phyloP scores from a whole-genome alignment of 2,888 invertebrate species.

The Apodemia zela region DNA sequence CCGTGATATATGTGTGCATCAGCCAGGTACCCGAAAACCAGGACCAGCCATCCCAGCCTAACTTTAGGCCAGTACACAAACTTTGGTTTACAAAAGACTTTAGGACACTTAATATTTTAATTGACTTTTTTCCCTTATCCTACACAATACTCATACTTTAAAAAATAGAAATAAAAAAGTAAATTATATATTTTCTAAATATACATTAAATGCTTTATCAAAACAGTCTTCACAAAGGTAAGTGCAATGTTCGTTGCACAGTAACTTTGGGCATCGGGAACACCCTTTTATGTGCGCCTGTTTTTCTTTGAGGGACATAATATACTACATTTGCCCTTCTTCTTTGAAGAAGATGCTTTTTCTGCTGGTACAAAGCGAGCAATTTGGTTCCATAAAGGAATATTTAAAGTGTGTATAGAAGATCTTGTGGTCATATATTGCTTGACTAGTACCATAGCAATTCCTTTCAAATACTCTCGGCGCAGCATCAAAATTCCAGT shows the following conservation, averaged over 20 bases:
- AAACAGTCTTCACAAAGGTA: neutral
- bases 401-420: neutral
- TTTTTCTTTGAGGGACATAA: neutral
- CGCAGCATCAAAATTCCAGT: no score
- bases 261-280: slow-evolving; percentile 13
- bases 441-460: slow-evolving; percentile 15
- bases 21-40: no score
- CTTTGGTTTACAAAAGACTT: no score
- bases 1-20: no score
- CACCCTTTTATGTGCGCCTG: slow-evolving; percentile 6
- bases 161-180: neutral
- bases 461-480: no score
- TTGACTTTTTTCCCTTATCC: neutral
- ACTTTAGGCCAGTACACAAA: no score
- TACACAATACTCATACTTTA: neutral
- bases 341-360: neutral
- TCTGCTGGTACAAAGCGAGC: slow-evolving; percentile 10
- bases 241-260: slow-evolving; percentile 4
- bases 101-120: neutral
- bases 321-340: slow-evolving; percentile 1
- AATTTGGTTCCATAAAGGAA: neutral
- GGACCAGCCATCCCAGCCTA: no score
- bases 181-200: neutral
- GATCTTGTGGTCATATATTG: slow-evolving; percentile 6
- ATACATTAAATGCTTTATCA: neutral